Base-by-base conservation (phyloP, 1,140 invertebrate genomes). In the Eumaeus atala region DNA sequence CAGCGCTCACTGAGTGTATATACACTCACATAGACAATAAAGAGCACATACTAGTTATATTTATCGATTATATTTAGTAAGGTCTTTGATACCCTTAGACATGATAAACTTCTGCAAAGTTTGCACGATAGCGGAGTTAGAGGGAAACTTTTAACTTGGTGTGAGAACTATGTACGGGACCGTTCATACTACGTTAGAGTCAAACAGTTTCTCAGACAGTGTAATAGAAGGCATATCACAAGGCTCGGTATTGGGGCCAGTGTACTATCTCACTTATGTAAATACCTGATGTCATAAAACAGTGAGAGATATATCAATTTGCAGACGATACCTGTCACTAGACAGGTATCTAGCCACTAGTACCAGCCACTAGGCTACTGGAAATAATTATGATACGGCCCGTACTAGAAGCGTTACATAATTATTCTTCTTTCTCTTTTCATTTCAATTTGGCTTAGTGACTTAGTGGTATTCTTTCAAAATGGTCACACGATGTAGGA, bases 161-260 rank as follows among this genome's bases (percentile, higher is more conserved):
- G 48, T 16, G 37, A 35, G n/a, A 14, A 51, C 36, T 47, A 56
- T 17, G 21, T 56, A 35, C 7, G 14, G 9, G 49, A 28, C 36
- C 34, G 56, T 14, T 35, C 21, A 17, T 57, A 28, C 17, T 7
- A 0, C 1, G 56, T 57, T 0, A 51, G 16, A 12, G 28, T 52
- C 49, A 0, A 7, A 35, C 9, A 57, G 49, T 37, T 3, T 35
- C 9, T 10, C 6, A 8, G 6, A 51, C 0, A 21, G 33, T 11
- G 14, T 40, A n/a, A 50, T 36, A 44, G 53, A 58, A 18, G 53
- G 66, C 0, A 59, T 56, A 1, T 53, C 62, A 3, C 66, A 68
- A 38, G 63, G 66, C 7, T 69, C 63, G 3, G 61, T 66, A 7
- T 16, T 63, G 2, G 63, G 61, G 0, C 62, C 62, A 0, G 12